Percentiles rank a stretch among this genome's conserved stretches.
Evolutionary conservation across 2,888 invertebrate species (phyloP).

Genomic region (Pyrocoelia pectoralis): DNA sequence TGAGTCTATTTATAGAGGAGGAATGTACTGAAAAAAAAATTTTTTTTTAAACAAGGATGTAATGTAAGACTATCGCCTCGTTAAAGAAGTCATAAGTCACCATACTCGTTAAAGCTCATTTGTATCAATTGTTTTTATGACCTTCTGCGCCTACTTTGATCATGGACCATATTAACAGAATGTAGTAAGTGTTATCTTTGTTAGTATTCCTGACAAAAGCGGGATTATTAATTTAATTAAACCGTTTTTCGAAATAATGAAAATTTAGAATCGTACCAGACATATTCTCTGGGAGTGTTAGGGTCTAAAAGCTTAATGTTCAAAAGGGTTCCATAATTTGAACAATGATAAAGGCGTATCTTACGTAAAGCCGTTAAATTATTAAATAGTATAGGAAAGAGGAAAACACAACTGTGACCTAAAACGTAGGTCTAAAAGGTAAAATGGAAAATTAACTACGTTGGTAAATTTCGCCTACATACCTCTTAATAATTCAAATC

Average conservation of each 20-base stretch:
- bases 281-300: slow-evolving; percentile 13
- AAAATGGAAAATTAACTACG: slow-evolving; percentile 37
- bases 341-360: slow-evolving; percentile 34
- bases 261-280: slow-evolving; percentile 30
- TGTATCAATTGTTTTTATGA: slow-evolving; percentile 12
- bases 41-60: background rate
- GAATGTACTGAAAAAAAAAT: background rate
- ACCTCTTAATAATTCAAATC: slow-evolving; percentile 31
- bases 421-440: slow-evolving; percentile 36
- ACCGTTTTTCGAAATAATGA: slow-evolving; percentile 32
- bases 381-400: slow-evolving; percentile 33
- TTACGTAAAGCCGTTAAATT: slow-evolving; percentile 33
- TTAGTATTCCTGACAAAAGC: slow-evolving; percentile 7
- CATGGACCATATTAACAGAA: background rate
- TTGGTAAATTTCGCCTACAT: slow-evolving; percentile 24
- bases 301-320: slow-evolving; percentile 32
- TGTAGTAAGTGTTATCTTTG: too few relatives aligned
- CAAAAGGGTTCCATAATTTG: slow-evolving; percentile 35
- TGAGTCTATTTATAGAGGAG: slow-evolving; percentile 5
- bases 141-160: background rate
- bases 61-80: slow-evolving; percentile 5
- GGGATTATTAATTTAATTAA: slow-evolving; percentile 26
- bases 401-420: slow-evolving; percentile 33
- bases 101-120: slow-evolving; percentile 6
- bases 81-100: slow-evolving; percentile 23